A percentile compares a stretch with the other conserved stretches of the same genome.
Conservation (phyloP, 1,140 invertebrate species). For the Phenacoccus solenopsis region DNA sequence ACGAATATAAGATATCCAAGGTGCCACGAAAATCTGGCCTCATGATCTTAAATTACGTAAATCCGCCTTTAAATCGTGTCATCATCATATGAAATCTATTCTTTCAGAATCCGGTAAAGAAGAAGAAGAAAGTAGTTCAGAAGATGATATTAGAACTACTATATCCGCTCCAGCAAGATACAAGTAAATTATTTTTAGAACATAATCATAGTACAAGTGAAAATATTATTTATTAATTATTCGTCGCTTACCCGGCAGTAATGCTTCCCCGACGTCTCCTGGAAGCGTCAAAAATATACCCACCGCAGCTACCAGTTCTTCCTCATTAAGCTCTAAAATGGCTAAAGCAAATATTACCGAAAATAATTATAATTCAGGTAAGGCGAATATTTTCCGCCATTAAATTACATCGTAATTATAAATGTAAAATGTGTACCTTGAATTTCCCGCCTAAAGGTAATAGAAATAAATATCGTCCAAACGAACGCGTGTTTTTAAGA, state of each 20-base stretch:
- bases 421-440: background rate
- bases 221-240: background rate
- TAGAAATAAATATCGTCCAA: background rate
- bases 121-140: conserved; percentile 24
- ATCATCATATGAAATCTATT: no score
- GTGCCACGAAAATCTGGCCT: no score
- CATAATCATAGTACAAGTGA: no score
- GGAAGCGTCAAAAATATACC: background rate
- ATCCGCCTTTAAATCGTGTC: no score
- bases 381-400: background rate
- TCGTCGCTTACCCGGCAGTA: background rate
- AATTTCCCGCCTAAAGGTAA: background rate
- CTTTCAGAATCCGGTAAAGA: conserved; percentile 16
- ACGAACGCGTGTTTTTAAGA: background rate
- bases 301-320: background rate
- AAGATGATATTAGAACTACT: conserved; percentile 21
- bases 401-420: no score
- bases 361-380: background rate
- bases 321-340: background rate
- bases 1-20: no score
- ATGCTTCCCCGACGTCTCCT: background rate
- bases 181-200: conserved; percentile 13
- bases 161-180: conserved; percentile 1
- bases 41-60: no score
- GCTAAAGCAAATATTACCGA: background rate